Evolutionary conservation across 1,140 invertebrate species (phyloP).

Genomic region (Euwallacea similis): DNA sequence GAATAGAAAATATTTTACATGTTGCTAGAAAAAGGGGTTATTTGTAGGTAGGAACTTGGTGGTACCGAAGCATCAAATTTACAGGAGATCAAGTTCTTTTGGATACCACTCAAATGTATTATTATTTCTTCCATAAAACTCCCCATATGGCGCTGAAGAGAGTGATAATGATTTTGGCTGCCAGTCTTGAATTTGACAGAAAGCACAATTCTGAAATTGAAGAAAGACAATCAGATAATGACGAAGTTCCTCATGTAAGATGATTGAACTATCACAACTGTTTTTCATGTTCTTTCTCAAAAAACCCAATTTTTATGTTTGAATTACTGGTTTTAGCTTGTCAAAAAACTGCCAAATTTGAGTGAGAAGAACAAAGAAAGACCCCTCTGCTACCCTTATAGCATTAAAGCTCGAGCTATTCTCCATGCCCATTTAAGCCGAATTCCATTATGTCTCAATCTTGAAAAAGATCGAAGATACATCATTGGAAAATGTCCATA

Average conservation of each 20-base stretch:
- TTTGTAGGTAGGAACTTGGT: slow-evolving; percentile 90
- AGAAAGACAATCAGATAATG: slow-evolving; percentile 91
- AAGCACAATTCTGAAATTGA: slow-evolving; percentile 92
- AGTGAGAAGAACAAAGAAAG: slow-evolving; percentile 94
- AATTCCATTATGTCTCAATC: slow-evolving; percentile 76
- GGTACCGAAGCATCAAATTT: slow-evolving; percentile 97
- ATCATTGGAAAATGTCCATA: slow-evolving; percentile 92
- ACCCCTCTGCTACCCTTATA: slow-evolving; percentile 92
- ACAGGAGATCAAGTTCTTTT: slow-evolving; percentile 94
- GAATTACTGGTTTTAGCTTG: slow-evolving; percentile 65
- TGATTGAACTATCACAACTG: neutral
- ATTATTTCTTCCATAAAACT: slow-evolving; percentile 94
- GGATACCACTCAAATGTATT: slow-evolving; percentile 95
- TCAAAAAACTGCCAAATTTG: slow-evolving; percentile 87
- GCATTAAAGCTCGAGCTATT: slow-evolving; percentile 92
- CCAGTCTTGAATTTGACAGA: slow-evolving; percentile 94
- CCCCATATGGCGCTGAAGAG: slow-evolving; percentile 93
- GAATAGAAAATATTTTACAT: neutral
- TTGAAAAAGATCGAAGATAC: slow-evolving; percentile 85
- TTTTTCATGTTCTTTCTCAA: no score
- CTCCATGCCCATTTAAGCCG: slow-evolving; percentile 92
- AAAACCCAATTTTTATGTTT: no score
- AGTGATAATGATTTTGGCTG: slow-evolving; percentile 94
- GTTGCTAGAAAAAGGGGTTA: slow-evolving; percentile 4
- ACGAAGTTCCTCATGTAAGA: slow-evolving; percentile 85